A percentile compares a stretch with the other conserved stretches of the same genome.
phyloP scores from a whole-genome alignment of 2,797 vertebrate species.

The Myiotriccus ornatus region DNA sequence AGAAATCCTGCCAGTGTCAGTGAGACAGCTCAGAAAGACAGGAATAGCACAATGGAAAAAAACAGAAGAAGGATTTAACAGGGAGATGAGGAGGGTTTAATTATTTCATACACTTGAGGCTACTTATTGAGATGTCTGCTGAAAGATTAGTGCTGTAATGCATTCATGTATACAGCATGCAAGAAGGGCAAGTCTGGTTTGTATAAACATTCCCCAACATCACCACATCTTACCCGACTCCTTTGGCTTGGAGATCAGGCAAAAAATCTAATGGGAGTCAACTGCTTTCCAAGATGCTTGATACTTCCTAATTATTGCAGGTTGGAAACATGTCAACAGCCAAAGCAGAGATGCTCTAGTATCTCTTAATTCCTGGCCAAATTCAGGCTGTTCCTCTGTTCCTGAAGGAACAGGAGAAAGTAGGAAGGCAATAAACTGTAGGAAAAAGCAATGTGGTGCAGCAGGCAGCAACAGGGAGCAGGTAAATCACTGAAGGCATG shows the following conservation, averaged over 20 bases:
- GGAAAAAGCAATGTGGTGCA: accelerated
- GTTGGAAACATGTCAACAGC: conserved; percentile 17
- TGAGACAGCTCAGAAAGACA: background rate
- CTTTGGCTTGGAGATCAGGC: conserved; percentile 54
- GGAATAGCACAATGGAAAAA: background rate
- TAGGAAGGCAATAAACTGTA: background rate
- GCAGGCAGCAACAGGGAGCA: background rate
- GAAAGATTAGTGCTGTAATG: background rate
- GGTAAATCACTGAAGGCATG: accelerated
- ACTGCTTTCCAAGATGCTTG: conserved; percentile 11
- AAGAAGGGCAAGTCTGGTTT: background rate
- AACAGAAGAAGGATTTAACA: background rate
- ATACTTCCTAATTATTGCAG: conserved; percentile 29
- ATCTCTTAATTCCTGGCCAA: background rate
- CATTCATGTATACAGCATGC: background rate
- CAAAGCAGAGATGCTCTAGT: background rate
- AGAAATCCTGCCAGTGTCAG: background rate
- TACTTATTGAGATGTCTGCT: conserved; percentile 1
- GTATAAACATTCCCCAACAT: conserved; percentile 62
- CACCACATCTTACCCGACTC: conserved; percentile 61
- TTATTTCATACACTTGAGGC: background rate
- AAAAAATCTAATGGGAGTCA: conserved; percentile 17
- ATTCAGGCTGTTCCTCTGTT: background rate
- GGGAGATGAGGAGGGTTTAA: background rate
- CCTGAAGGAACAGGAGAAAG: background rate